Evolutionary conservation across 2,797 vertebrate genomes (phyloP).

Genomic region (Melopsittacus undulatus): DNA sequence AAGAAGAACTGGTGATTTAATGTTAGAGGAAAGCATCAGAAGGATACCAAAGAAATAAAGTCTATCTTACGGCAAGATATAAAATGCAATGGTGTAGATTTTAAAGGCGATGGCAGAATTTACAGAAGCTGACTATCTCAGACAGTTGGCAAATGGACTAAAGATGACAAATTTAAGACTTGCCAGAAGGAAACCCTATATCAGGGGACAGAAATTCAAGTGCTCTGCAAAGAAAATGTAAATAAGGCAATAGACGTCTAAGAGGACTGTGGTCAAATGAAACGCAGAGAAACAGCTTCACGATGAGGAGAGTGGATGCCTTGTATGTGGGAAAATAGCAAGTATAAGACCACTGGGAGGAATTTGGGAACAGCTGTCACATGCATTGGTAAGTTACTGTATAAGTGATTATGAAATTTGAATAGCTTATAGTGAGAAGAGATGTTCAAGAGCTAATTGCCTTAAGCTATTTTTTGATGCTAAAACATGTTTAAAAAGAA

Average conservation of each 20-base stretch:
- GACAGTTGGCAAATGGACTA: slow-evolving; percentile 32
- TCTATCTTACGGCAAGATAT: not conserved
- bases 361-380: slow-evolving; percentile 6
- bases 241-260: not conserved
- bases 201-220: slow-evolving; percentile 11
- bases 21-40: not conserved
- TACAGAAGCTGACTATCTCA: slow-evolving; percentile 9
- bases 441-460: not conserved
- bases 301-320: not conserved
- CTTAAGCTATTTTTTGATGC: not conserved
- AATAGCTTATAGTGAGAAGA: not conserved
- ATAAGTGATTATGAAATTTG: not conserved
- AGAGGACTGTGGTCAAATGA: not conserved
- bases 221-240: slow-evolving; percentile 17
- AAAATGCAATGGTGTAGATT: slow-evolving; percentile 31
- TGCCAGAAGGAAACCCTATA: slow-evolving; percentile 46
- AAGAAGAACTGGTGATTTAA: slow-evolving; percentile 1
- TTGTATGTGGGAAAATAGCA: not conserved
- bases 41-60: slow-evolving; percentile 9
- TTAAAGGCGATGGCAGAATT: slow-evolving; percentile 27
- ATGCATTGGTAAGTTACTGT: not conserved
- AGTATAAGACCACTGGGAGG: not conserved
- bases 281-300: not conserved
- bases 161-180: slow-evolving; percentile 45
- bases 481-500: not conserved